Conservation (phyloP, 2,888 invertebrate species). For the Sarcophaga caerulescens region DNA sequence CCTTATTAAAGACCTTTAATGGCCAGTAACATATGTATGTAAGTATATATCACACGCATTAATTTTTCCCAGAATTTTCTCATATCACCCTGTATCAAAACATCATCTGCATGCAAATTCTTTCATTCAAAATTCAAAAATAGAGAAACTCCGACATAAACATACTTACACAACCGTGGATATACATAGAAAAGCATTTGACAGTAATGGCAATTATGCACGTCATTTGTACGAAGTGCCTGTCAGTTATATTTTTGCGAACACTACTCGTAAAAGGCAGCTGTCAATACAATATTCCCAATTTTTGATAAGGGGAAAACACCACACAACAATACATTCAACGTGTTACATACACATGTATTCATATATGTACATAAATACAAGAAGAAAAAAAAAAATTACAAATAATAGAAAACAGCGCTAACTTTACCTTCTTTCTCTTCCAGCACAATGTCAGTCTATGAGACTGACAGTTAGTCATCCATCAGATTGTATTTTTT, state of each 20-base stretch:
- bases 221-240: slow-evolving; percentile 63
- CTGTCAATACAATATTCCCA: slow-evolving; percentile 66
- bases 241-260: slow-evolving; percentile 65
- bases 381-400: too few species aligned
- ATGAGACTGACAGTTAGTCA: neutral
- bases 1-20: neutral
- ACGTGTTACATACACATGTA: neutral
- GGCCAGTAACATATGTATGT: too few species aligned
- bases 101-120: neutral
- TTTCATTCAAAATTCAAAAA: neutral
- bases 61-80: neutral
- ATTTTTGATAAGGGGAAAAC: slow-evolving; percentile 59
- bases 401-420: slow-evolving; percentile 31
- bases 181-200: slow-evolving; percentile 52
- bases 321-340: slow-evolving; percentile 45
- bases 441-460: neutral
- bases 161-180: slow-evolving; percentile 10
- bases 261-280: slow-evolving; percentile 59
- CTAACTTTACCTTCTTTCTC: neutral
- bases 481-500: neutral
- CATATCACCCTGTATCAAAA: neutral
- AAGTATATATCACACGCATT: neutral
- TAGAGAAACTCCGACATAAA: neutral
- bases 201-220: slow-evolving; percentile 69
- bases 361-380: too few species aligned